Evolutionary conservation across 2,888 invertebrate genomes (phyloP), one percentile per base, ranked within the genome.

Genomic region (Rhogogaster chlorosoma): DNA sequence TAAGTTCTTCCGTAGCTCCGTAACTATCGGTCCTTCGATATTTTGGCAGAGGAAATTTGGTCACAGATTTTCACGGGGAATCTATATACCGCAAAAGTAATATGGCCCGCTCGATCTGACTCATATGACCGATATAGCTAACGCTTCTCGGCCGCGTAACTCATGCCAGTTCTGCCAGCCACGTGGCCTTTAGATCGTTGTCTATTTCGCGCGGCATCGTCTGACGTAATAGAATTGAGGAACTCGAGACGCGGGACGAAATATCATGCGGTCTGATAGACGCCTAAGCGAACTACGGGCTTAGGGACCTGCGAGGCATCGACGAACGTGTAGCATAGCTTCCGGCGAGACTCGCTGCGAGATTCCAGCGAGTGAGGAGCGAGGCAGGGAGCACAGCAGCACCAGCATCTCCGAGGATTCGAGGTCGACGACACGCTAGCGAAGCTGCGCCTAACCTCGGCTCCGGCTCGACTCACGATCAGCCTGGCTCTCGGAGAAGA

Each of bases 401-500:
- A 22, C 6, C 42, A 80, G 32, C 80, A 57, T 57, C 80, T 61
- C 22, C 4, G 26, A 61, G 38, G 83, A 42, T 83, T 64, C 80
- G 83, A 83, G 83, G 83, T 83, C 83, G 83, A 67, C 83, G 83
- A 83, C 83, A 83, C 83, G 70, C 29, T 36, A 26, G 45, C 82
- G 57, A 18, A 26, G 26, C 77, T 29, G 9, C 71, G 38, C 42
- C 42, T 42, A 38, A 38, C 53, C 29, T 77, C 49, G 29, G 29
- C 61, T 80, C 26, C 0, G 80, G 49, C 61, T 57, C 70, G 6
- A 67, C 67, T 67, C 67, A 18, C 67, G 67, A 67, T 67, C 67
- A 67, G 29, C 77, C 32, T 29, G 45, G 49, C 22, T 49, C 38
- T 38, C n/a, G 73, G 7, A 38, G 42, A 73, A 73, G 73, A 22